Evolutionary conservation across 2,888 invertebrate genomes (phyloP).

Genomic region (Gymnocheta viridis): DNA sequence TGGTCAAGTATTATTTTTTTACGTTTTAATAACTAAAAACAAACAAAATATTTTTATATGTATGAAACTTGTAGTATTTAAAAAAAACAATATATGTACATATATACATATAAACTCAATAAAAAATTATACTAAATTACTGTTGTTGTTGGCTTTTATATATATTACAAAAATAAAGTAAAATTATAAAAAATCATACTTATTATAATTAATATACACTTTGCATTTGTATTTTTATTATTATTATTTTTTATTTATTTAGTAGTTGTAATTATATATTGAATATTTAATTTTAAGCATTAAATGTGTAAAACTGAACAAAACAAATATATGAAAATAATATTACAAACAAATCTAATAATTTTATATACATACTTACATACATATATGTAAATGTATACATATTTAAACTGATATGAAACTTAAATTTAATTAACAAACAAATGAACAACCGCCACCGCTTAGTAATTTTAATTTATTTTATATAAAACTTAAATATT

Average conservation of each 20-base stretch:
- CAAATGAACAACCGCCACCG: slow-evolving; percentile 62
- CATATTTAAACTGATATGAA: slow-evolving; percentile 51
- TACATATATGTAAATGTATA: too few species aligned
- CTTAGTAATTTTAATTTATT: slow-evolving; percentile 52
- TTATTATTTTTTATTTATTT: slow-evolving; percentile 51
- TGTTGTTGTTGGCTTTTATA: slow-evolving; percentile 71
- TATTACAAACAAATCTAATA: slow-evolving; percentile 22
- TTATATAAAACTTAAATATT: background rate
- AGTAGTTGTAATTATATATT: slow-evolving; percentile 66
- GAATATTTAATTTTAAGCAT: slow-evolving; percentile 56
- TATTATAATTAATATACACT: slow-evolving; percentile 63
- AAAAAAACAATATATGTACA: too few species aligned
- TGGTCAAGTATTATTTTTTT: slow-evolving; percentile 18
- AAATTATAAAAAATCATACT: slow-evolving; percentile 52
- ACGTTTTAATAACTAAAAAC: slow-evolving; percentile 36
- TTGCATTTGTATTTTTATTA: slow-evolving; percentile 63
- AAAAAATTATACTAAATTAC: slow-evolving; percentile 63
- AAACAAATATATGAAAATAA: slow-evolving; percentile 17
- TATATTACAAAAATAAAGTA: slow-evolving; percentile 58
- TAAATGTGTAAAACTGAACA: slow-evolving; percentile 58
- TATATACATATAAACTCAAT: slow-evolving; percentile 63
- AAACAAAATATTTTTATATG: slow-evolving; percentile 73
- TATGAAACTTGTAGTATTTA: slow-evolving; percentile 72
- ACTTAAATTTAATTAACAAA: slow-evolving; percentile 17
- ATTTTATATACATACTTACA: slow-evolving; percentile 13